These are phyloP conservation scores for Paradoxurus hermaphroditus DNA, from an alignment of 2,113 vertebrate species.

Conservation along the genomic window DNA sequence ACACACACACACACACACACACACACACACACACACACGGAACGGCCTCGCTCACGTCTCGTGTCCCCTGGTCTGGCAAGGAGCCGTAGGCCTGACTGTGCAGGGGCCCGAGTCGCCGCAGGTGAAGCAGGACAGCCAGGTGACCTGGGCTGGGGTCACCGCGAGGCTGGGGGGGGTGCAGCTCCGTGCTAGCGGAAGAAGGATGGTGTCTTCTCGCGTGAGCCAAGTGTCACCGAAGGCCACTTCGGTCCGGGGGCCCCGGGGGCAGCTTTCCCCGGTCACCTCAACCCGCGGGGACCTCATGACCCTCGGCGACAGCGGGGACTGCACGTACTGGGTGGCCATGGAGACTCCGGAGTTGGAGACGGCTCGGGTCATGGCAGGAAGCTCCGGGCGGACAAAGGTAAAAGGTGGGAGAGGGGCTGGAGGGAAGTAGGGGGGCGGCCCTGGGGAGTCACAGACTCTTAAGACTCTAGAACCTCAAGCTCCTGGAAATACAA, in stretches of 20 bases:
- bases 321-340: slow-evolving; percentile 67
- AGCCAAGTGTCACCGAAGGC: accelerated
- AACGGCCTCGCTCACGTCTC: background rate
- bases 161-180: background rate
- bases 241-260: background rate
- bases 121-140: background rate
- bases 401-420: slow-evolving; percentile 77
- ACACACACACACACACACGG: background rate
- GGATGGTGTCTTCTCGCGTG: accelerated
- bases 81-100: background rate
- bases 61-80: background rate
- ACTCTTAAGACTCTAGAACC: background rate
- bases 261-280: background rate
- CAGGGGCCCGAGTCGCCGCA: accelerated
- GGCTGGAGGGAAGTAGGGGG: background rate
- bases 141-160: too few species aligned
- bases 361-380: accelerated
- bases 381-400: slow-evolving; percentile 46
- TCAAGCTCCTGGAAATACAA: background rate
- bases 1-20: too few species aligned
- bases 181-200: slow-evolving; percentile 50
- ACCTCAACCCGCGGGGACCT: background rate
- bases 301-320: background rate
- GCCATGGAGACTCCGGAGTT: slow-evolving; percentile 44
- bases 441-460: background rate